Percentiles rank a stretch among this genome's conserved stretches.
Evolutionary conservation across 2,113 vertebrate species (phyloP).

Genomic region (Panthera tigris): DNA sequence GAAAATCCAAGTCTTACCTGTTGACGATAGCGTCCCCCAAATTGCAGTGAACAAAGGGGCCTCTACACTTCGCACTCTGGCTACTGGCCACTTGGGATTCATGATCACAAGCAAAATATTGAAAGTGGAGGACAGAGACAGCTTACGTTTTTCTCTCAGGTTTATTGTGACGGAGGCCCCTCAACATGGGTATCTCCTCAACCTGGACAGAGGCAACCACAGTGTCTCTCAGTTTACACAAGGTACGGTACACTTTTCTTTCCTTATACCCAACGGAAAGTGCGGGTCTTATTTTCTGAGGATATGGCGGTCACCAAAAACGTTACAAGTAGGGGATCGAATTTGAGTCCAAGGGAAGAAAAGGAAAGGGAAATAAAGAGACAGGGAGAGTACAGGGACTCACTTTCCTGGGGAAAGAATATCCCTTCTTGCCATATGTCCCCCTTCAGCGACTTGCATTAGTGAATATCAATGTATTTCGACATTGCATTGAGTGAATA

Average conservation of each 20-base stretch:
- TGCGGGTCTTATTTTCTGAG: not conserved
- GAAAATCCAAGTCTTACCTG: constrained; percentile 90
- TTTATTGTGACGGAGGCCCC: constrained; percentile 90
- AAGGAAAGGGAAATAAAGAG: not conserved
- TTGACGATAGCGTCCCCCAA: constrained; percentile 93
- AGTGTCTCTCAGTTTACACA: constrained; percentile 93
- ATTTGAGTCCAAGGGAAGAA: not conserved
- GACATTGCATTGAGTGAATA: not conserved
- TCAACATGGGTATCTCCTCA: constrained; percentile 92
- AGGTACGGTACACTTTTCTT: constrained; percentile 85
- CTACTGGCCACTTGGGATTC: constrained; percentile 91
- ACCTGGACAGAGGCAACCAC: constrained; percentile 92
- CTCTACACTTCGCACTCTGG: constrained; percentile 88
- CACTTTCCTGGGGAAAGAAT: not conserved
- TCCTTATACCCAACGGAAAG: not conserved
- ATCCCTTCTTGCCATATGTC: not conserved
- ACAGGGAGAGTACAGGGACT: not conserved
- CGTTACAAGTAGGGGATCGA: not conserved
- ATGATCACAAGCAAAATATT: constrained; percentile 93
- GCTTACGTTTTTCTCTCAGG: constrained; percentile 85
- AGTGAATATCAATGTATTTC: not conserved
- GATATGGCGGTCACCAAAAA: not conserved
- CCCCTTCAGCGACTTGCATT: fast-evolving
- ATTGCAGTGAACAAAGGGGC: constrained; percentile 93
- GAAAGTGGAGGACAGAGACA: constrained; percentile 94